A percentile compares a stretch with the other conserved stretches of the same genome.
phyloP scores from a whole-genome alignment of 1,140 invertebrate genomes.

The Anthonomus grandis region DNA sequence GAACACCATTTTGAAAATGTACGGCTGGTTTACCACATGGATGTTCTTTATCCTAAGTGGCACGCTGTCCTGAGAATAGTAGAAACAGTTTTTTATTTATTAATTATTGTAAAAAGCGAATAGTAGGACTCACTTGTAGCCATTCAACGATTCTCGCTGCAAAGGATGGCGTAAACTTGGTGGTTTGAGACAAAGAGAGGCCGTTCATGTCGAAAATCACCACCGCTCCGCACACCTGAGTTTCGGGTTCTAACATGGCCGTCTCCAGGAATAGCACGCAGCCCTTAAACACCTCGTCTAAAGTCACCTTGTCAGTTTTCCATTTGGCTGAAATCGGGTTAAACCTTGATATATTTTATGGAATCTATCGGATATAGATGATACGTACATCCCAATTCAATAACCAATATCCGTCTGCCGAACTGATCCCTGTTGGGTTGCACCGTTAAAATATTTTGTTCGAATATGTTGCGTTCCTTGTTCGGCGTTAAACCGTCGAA shows the following conservation, averaged over 20 bases:
- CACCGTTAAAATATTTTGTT: constrained; percentile 72
- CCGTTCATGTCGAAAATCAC: constrained; percentile 85
- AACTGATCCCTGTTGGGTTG: constrained; percentile 71
- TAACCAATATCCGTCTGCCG: constrained; percentile 68
- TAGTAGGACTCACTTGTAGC: constrained; percentile 61
- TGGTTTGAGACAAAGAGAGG: constrained; percentile 71
- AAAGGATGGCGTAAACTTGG: constrained; percentile 79
- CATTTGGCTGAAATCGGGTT: constrained; percentile 62
- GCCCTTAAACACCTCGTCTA: constrained; percentile 81
- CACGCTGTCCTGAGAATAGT: constrained; percentile 64
- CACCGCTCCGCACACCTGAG: constrained; percentile 71
- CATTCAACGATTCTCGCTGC: constrained; percentile 79
- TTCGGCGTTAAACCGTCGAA: constrained; percentile 69
- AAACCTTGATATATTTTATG: constrained; percentile 4
- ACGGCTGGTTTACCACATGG: constrained; percentile 85
- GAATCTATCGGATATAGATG: background rate
- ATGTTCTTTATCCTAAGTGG: constrained; percentile 80
- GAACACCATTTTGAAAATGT: constrained; percentile 85
- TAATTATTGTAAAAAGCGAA: no score
- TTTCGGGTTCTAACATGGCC: constrained; percentile 73
- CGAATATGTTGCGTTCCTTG: constrained; percentile 71
- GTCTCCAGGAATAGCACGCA: constrained; percentile 75
- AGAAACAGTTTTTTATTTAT: background rate
- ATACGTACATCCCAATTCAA: constrained; percentile 73
- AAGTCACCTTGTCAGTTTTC: constrained; percentile 73